Conservation (phyloP, 2,113 vertebrate species). For the Phalacrocorax pelagicus region DNA sequence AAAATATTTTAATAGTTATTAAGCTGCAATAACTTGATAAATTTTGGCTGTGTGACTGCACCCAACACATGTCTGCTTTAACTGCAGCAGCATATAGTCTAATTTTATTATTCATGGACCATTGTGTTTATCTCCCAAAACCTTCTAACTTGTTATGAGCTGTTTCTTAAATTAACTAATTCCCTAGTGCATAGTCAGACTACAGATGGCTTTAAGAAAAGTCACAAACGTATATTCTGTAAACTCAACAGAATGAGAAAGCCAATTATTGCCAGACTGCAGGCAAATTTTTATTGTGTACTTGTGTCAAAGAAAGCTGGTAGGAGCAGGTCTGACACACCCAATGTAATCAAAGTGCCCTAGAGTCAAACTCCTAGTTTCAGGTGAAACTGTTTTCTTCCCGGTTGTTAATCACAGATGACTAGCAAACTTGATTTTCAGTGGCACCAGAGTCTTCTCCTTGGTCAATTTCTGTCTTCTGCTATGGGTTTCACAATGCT, state of each 20-base stretch:
- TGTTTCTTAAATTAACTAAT: not conserved
- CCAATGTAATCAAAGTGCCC: not conserved
- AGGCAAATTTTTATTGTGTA: not conserved
- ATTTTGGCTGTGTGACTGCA: not conserved
- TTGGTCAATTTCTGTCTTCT: not conserved
- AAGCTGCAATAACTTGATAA: not conserved
- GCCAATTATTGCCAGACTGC: not conserved
- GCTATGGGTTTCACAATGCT: not conserved
- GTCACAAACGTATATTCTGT: not conserved
- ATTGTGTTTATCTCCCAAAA: not conserved
- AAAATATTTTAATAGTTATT: not conserved
- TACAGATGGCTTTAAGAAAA: not conserved
- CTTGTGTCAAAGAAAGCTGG: not conserved
- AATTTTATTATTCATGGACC: not conserved
- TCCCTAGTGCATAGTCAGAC: not conserved
- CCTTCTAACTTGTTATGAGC: not conserved
- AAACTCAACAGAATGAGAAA: not conserved
- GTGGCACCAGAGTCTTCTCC: not conserved
- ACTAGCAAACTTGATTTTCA: not conserved
- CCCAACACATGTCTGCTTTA: not conserved
- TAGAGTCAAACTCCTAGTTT: not conserved
- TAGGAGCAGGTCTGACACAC: not conserved
- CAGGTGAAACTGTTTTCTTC: not conserved
- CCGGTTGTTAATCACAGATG: not conserved
- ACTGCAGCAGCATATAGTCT: not conserved